A percentile compares a stretch with the other conserved stretches of the same genome.
Conservation (phyloP, 2,797 vertebrate genomes). For the Peromyscus melanophrys region DNA sequence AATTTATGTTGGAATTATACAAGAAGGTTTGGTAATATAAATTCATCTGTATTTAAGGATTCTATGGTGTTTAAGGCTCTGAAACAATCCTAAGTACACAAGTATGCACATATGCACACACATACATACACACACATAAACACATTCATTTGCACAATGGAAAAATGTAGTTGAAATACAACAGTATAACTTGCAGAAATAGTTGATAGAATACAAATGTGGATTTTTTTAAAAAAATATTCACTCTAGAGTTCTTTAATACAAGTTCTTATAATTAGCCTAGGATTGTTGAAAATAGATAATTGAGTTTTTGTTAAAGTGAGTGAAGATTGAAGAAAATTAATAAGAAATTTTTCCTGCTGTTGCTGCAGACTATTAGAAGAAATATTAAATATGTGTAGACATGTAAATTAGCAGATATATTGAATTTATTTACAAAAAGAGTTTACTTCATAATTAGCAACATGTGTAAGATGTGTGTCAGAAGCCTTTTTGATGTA, state of each 20-base stretch:
- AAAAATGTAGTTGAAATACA: background rate
- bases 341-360: slow-evolving; percentile 51
- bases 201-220: background rate
- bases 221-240: background rate
- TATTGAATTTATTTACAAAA: slow-evolving; percentile 13
- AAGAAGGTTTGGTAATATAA: background rate
- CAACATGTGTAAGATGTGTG: background rate
- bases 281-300: background rate
- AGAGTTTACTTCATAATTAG: background rate
- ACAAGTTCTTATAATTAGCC: slow-evolving; percentile 34
- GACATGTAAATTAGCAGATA: background rate
- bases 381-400: slow-evolving; percentile 27
- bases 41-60: background rate
- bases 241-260: slow-evolving; percentile 28
- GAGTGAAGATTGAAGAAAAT: background rate
- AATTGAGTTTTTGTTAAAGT: slow-evolving; percentile 51
- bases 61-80: background rate
- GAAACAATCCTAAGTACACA: background rate
- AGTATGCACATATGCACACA: background rate
- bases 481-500: background rate
- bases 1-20: background rate
- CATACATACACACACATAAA: background rate
- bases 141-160: background rate
- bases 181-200: background rate
- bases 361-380: slow-evolving; percentile 23